Base-by-base conservation (phyloP, 1,140 invertebrate species). In the Parapsyche elsis region DNA sequence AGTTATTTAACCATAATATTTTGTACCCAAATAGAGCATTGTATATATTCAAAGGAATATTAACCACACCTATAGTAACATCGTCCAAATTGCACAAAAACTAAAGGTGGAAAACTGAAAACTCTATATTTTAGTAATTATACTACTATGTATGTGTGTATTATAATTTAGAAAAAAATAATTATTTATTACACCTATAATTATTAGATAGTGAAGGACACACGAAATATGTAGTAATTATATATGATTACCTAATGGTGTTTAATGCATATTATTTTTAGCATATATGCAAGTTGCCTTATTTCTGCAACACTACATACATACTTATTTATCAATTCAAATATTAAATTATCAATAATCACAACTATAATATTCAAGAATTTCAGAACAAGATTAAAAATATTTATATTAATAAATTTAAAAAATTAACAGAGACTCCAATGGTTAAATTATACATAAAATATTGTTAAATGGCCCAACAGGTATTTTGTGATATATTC, bases 151-250 rank as follows among this genome's bases (percentile, higher is more conserved):
- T 49, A 73, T 26, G 38, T 71, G 10, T 71, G 38, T 38, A 16
- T 71, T 67, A 24, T 24, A 12, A 44, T 71, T 30, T 73, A 73
- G 24, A 26, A 23, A 67, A 73, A 75, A 75, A 75, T 38, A 45
- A 57, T 75, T 75, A 46, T 75, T 77, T 44, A 75, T 57, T 57
- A 49, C 16, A 57, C 30, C 26, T 67, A 67, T 23, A 67, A 59
- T 44, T 77, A 59, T 77, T 77, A 23, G 75, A 44, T 77, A 77
- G 53, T 64, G 23, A 77, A 77, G 75, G 75, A 77, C 75, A 77
- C 59, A 44, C 16, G 46, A 77, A 77, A 77, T 77, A 77, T 67
- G 64, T 49, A 77, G 64, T 77, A 16, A 59, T 44, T 64, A 57
- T 77, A 49, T 19, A 64, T 61, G n/a, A 64, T 64, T 77, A 77